Evolutionary conservation across 2,888 invertebrate genomes (phyloP), one percentile per base, ranked within the genome.

Genomic region (Ceriagrion tenellum): DNA sequence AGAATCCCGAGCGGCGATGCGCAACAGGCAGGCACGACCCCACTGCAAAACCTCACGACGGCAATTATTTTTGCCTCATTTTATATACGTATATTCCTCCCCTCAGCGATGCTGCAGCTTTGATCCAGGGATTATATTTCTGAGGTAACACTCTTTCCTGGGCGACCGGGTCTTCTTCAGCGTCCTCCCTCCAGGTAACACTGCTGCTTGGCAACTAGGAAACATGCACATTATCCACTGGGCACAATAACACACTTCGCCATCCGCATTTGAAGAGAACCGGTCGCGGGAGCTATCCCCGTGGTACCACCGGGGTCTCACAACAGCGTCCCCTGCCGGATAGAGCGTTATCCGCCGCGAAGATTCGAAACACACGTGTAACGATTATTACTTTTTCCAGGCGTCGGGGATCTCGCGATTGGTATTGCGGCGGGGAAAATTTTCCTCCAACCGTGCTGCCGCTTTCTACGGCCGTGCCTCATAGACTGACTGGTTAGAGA

Each of bases 401-500:
- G 12, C 69, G 23, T 59, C 69, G 69, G 26, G 8, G 0, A 12
- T 20, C 69, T n/a, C 10, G 47, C 8, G 47, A 4, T 47, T 47
- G 47, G 47, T 47, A 47, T n/a, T 81, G 35, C 18, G 35, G 13
- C 18, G 81, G 81, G 35, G 30, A 35, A 81, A 81, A 26, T 81
- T 81, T 81, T 81, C 18, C 69, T 30, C 30, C 59, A 59, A 63
- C 8, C 47, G 93, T 47, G 93, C 93, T 30, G n/a, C 93, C 55
- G 47, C 89, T 89, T 89, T 55, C 55, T n/a, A 93, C 93, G 93
- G 93, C 69, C 93, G 93, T 93, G 93, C 69, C 93, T 69, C 47
- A 93, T 69, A 93, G 93, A 93, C 93, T 93, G 93, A 93, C 93
- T 93, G 91, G 93, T 47, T 89, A 55, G 89, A 20, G 47, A 35